Conservation (phyloP, 2,797 vertebrate species). For the Carcharodon carcharias region DNA sequence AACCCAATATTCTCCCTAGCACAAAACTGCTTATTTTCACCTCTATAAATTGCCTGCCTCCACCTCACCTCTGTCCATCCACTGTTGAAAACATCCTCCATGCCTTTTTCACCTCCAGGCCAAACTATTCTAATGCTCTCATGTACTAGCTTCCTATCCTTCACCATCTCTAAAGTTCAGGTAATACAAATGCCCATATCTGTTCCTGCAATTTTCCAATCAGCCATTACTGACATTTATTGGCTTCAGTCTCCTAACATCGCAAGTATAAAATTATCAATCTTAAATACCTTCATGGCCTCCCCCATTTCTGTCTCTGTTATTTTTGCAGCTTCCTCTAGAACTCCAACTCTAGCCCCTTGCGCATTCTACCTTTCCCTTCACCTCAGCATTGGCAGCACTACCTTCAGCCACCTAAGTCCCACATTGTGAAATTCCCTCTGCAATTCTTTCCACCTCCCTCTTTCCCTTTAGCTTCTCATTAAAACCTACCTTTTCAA, state of each 20-base stretch:
- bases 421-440: neutral
- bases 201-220: neutral
- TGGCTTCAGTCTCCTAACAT: neutral
- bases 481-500: neutral
- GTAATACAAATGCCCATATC: neutral
- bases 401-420: neutral
- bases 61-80: neutral
- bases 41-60: neutral
- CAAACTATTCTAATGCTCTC: neutral
- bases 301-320: neutral
- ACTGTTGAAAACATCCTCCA: neutral
- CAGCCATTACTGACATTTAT: neutral
- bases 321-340: neutral
- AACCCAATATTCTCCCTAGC: neutral
- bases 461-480: neutral
- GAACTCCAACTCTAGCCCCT: neutral
- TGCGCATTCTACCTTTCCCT: neutral
- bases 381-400: neutral
- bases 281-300: too few species aligned
- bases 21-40: neutral
- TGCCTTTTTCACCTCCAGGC: neutral
- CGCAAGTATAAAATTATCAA: neutral
- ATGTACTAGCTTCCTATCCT: neutral
- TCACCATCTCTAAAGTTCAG: neutral
- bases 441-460: neutral